Percentiles rank a stretch among this genome's conserved stretches.
Conservation (phyloP, 2,888 invertebrate species). For the Plebejus melissa region DNA sequence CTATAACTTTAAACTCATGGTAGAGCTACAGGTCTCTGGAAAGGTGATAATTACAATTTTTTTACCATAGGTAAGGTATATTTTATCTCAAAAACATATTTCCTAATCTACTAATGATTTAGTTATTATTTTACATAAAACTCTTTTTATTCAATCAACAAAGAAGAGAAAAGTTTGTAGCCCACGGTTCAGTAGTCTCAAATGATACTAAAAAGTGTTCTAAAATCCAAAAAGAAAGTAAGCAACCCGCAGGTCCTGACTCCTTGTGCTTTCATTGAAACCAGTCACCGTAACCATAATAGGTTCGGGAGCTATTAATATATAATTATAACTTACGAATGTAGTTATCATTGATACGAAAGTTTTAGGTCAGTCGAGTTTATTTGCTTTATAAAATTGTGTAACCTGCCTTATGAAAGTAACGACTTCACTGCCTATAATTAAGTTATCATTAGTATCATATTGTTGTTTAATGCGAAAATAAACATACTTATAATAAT, state of each 20-base stretch:
- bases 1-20: no score
- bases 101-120: no score
- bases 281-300: slow-evolving; percentile 8
- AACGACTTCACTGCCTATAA: not conserved
- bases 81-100: no score
- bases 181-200: not conserved
- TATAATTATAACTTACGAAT: slow-evolving; percentile 40
- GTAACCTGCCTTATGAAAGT: slow-evolving; percentile 17
- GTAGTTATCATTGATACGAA: slow-evolving; percentile 38
- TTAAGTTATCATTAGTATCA: slow-evolving; percentile 11
- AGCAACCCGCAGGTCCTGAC: not conserved
- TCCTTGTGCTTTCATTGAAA: not conserved
- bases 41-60: no score
- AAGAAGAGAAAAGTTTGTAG: not conserved
- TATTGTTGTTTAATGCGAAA: slow-evolving; percentile 12
- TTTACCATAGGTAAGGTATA: no score
- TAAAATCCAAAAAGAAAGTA: not conserved
- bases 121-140: no score
- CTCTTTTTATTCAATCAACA: no score
- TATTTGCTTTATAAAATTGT: slow-evolving; percentile 43
- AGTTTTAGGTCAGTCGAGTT: slow-evolving; percentile 51
- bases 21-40: no score
- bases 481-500: slow-evolving; percentile 6
- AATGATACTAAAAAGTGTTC: not conserved
- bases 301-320: slow-evolving; percentile 9